Conservation (phyloP, 2,888 invertebrate species). For the Aethes cnicana region DNA sequence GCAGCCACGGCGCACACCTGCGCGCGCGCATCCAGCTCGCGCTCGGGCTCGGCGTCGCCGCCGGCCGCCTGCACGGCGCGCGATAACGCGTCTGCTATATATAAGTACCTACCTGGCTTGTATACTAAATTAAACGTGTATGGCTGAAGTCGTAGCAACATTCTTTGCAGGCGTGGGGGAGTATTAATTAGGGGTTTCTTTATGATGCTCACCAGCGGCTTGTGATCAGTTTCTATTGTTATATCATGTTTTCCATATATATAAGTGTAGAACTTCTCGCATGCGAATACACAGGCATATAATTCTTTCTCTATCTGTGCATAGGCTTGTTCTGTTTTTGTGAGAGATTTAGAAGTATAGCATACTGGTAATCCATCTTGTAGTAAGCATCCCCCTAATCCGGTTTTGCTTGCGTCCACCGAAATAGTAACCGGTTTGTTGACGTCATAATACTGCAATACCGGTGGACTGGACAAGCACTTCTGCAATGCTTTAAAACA, state of each 20-base stretch:
- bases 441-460: constrained; percentile 28
- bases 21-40: background rate
- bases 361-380: constrained; percentile 27
- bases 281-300: constrained; percentile 3
- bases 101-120: constrained; percentile 32
- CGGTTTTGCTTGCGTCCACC: constrained; percentile 32
- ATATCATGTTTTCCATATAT: constrained; percentile 11
- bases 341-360: background rate
- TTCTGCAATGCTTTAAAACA: constrained; percentile 19
- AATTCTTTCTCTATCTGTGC: background rate
- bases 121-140: constrained; percentile 34
- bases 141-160: constrained; percentile 31
- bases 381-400: constrained; percentile 35
- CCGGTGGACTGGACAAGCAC: constrained; percentile 15
- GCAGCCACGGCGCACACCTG: constrained; percentile 7
- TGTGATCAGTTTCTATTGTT: constrained; percentile 24
- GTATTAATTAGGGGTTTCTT: constrained; percentile 34
- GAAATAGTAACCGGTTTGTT: constrained; percentile 28
- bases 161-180: constrained; percentile 29
- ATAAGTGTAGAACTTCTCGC: constrained; percentile 15
- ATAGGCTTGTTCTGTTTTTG: background rate
- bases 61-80: constrained; percentile 4
- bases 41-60: background rate
- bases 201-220: constrained; percentile 27
- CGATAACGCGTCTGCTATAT: constrained; percentile 32